Conservation (phyloP, 53 echinoderm and acorn worm genomes). For the Paracentrotus lividus region DNA sequence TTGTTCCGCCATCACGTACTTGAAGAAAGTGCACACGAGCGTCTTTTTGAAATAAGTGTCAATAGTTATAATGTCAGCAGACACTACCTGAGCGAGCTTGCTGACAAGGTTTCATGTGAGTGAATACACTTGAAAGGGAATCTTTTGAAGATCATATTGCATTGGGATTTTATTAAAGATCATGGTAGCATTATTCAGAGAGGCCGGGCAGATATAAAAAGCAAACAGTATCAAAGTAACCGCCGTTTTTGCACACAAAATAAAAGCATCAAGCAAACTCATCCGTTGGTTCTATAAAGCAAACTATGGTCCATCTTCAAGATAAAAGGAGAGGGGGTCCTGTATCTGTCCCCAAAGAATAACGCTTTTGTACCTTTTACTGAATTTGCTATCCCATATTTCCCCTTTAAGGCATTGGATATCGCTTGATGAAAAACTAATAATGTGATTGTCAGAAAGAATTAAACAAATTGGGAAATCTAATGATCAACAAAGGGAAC, state of each 20-base stretch:
- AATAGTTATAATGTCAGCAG: slow-evolving; percentile 12
- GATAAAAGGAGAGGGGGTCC: too few species aligned
- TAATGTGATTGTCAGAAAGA: too few species aligned
- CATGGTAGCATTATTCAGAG: too few species aligned
- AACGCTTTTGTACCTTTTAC: too few species aligned
- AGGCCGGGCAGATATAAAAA: background rate
- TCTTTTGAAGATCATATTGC: background rate
- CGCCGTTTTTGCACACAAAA: background rate
- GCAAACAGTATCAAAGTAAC: background rate
- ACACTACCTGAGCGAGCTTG: background rate
- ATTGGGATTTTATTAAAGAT: background rate
- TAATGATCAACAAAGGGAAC: too few species aligned
- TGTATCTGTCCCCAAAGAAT: too few species aligned
- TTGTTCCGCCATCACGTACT: background rate
- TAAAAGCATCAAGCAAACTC: background rate
- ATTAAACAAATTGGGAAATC: too few species aligned
- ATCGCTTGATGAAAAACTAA: too few species aligned
- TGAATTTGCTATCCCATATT: too few species aligned
- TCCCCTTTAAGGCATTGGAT: too few species aligned
- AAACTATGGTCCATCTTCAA: background rate
- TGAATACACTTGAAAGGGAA: background rate
- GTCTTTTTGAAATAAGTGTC: slow-evolving; percentile 25
- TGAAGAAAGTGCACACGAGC: background rate
- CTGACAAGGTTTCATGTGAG: background rate
- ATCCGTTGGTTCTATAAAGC: background rate